A percentile compares a stretch with the other conserved stretches of the same genome.
Evolutionary conservation across 2,888 invertebrate genomes (phyloP).

Genomic region (Agrotis ipsilon): DNA sequence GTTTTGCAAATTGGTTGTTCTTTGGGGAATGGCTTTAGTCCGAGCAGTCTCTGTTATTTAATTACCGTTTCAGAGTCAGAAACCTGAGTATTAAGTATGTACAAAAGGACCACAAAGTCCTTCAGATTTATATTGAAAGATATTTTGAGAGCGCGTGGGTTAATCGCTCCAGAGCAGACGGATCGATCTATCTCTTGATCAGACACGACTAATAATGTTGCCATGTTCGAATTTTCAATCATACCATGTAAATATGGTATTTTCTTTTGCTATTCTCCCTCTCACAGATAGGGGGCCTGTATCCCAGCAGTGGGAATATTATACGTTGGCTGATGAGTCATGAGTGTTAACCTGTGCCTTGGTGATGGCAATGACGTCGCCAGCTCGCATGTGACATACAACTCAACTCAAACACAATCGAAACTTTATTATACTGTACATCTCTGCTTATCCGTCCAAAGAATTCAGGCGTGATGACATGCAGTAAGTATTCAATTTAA

Average conservation of each 20-base stretch:
- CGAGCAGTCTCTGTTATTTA: constrained; percentile 14
- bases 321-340: too few relatives aligned
- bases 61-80: constrained; percentile 5
- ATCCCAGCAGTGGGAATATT: too few relatives aligned
- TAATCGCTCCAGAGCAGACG: constrained; percentile 16
- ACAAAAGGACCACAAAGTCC: background rate
- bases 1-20: constrained; percentile 15
- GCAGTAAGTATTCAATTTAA: constrained; percentile 22
- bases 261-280: too few relatives aligned
- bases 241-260: constrained; percentile 11
- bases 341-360: too few relatives aligned
- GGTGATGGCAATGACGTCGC: background rate
- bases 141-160: constrained; percentile 1
- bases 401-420: background rate
- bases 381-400: background rate
- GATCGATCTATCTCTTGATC: constrained; percentile 23
- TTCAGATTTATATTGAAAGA: constrained; percentile 17
- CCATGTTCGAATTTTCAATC: constrained; percentile 29
- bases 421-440: background rate
- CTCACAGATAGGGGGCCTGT: too few relatives aligned
- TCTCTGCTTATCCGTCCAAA: background rate
- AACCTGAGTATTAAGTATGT: background rate
- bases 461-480: background rate
- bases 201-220: constrained; percentile 13
- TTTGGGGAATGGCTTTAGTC: constrained; percentile 1